phyloP scores from a whole-genome alignment of 64 coral and sea anemone genomes.

The Astreopora myriophthalma region DNA sequence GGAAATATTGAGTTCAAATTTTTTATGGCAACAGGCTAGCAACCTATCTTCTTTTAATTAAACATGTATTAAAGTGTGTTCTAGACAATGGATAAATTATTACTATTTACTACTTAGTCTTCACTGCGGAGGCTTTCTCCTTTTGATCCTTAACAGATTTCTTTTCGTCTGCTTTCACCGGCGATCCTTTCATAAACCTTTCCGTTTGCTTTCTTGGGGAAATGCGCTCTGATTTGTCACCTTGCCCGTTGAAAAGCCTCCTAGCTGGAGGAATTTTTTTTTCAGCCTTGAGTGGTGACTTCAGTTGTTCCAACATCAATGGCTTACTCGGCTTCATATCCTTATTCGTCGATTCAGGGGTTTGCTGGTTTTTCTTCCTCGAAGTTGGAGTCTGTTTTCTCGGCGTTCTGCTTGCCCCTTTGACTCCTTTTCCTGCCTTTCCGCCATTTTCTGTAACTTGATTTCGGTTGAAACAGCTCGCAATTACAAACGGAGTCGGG shows the following conservation, averaged over 20 bases:
- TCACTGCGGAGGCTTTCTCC: no score
- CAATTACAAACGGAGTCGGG: conserved; percentile 87
- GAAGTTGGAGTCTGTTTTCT: neutral
- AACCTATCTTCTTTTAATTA: no score
- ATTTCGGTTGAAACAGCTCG: conserved; percentile 89
- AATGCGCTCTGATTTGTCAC: neutral
- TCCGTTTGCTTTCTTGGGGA: neutral
- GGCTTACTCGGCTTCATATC: neutral
- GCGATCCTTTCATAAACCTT: neutral
- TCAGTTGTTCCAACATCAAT: neutral
- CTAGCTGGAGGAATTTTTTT: neutral
- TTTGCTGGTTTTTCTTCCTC: neutral
- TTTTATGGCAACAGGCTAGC: no score
- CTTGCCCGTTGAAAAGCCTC: neutral
- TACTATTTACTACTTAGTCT: no score
- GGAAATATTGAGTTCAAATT: no score
- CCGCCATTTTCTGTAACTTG: conserved; percentile 15
- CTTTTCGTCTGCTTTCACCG: neutral
- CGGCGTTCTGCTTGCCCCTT: neutral
- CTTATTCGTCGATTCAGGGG: neutral
- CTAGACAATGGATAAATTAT: no score
- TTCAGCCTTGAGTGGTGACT: neutral
- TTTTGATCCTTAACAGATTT: neutral
- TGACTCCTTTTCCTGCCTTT: neutral
- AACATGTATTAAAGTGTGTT: no score